Evolutionary conservation across 2,113 vertebrate genomes (phyloP).

Genomic region (Cyanocitta stelleri): DNA sequence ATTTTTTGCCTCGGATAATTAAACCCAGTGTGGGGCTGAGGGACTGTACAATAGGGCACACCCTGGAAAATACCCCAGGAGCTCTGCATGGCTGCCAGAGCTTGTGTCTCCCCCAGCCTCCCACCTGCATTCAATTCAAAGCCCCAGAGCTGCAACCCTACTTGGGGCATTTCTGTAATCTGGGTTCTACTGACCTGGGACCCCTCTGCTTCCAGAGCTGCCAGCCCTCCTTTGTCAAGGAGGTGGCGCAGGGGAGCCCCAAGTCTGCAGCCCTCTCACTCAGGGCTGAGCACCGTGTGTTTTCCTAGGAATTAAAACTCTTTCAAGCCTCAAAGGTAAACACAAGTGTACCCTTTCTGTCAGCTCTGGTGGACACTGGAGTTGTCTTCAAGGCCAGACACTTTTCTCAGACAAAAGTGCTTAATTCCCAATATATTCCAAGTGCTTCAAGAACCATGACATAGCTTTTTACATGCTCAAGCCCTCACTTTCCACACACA

Average conservation of each 20-base stretch:
- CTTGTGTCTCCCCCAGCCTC: background rate
- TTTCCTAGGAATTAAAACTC: background rate
- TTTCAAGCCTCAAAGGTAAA: background rate
- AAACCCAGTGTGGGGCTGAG: background rate
- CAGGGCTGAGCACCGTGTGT: background rate
- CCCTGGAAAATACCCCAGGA: background rate
- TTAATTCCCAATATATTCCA: background rate
- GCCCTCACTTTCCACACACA: background rate
- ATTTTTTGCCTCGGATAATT: background rate
- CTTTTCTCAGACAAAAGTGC: background rate
- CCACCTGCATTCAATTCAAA: background rate
- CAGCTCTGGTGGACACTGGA: background rate
- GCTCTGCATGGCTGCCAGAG: background rate
- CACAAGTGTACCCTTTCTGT: background rate
- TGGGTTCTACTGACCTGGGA: background rate
- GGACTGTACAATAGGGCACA: background rate
- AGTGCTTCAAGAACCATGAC: background rate
- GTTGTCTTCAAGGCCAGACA: background rate
- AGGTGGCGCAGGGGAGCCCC: fast-evolving
- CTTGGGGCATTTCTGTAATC: background rate
- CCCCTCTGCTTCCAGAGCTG: background rate
- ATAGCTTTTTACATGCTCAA: background rate
- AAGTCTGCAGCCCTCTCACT: background rate
- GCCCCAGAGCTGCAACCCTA: background rate
- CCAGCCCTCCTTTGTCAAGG: background rate